Conservation (phyloP, 2,888 invertebrate species). For the Crematogaster levior region DNA sequence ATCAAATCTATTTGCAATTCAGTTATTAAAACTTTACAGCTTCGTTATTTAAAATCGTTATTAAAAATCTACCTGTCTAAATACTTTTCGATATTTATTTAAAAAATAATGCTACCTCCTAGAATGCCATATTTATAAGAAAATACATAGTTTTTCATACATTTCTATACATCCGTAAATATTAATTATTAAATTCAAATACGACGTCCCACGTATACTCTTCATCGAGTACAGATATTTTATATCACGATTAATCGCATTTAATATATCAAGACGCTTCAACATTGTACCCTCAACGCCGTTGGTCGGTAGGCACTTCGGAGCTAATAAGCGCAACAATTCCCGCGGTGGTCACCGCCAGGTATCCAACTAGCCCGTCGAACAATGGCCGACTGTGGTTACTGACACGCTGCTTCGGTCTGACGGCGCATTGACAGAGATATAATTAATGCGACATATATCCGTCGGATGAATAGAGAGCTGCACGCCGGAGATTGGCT, state of each 20-base stretch:
- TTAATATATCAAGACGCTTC: conserved; percentile 20
- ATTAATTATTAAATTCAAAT: not conserved
- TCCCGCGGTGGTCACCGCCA: conserved; percentile 74
- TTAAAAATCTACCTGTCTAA: not conserved
- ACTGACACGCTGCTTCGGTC: conserved; percentile 76
- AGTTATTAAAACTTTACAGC: not conserved
- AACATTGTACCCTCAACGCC: conserved; percentile 33
- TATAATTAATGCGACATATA: conserved; percentile 80
- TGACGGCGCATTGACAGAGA: conserved; percentile 76
- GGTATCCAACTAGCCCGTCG: conserved; percentile 72
- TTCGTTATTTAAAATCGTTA: not conserved
- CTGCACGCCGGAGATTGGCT: conserved; percentile 67
- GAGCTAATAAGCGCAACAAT: conserved; percentile 81
- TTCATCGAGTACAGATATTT: conserved; percentile 13
- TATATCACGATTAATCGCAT: conserved; percentile 5
- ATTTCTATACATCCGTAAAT: not conserved
- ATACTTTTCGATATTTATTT: not conserved
- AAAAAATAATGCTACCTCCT: not conserved
- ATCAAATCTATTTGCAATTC: not conserved
- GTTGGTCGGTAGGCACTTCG: conserved; percentile 59
- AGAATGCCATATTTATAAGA: not conserved
- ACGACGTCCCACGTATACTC: not conserved
- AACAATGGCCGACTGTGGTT: conserved; percentile 79
- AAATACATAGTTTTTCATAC: not conserved
- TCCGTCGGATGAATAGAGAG: conserved; percentile 75